phyloP scores from a whole-genome alignment of 2,888 invertebrate species.

The Mythimna vitellina region DNA sequence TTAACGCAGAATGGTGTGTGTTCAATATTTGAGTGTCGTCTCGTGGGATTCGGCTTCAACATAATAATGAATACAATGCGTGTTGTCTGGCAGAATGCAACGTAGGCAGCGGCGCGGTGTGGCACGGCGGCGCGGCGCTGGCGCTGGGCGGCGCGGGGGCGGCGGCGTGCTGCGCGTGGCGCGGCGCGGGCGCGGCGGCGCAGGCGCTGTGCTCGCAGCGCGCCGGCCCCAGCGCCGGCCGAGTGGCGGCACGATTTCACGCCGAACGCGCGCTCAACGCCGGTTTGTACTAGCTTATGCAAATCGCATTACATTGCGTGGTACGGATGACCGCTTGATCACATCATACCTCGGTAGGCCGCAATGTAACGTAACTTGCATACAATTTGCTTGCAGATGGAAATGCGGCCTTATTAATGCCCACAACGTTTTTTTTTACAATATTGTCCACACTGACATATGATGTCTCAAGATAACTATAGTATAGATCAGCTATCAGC shows the following conservation, averaged over 20 bases:
- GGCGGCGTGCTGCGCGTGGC: constrained; percentile 79
- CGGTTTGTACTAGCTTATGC: constrained; percentile 16
- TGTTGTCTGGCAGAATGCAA: constrained; percentile 72
- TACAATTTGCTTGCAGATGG: too few species aligned
- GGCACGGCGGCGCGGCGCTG: constrained; percentile 77
- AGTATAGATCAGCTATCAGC: too few species aligned
- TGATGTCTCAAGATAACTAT: too few species aligned
- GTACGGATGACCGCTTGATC: too few species aligned
- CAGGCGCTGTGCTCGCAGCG: constrained; percentile 70
- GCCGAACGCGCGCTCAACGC: constrained; percentile 44
- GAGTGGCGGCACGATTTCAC: constrained; percentile 59
- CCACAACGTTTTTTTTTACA: background rate
- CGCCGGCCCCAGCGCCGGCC: constrained; percentile 53
- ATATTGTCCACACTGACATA: too few species aligned
- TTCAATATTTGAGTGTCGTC: background rate
- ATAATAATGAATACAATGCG: background rate
- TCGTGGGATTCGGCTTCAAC: background rate
- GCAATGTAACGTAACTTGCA: too few species aligned
- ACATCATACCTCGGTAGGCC: too few species aligned
- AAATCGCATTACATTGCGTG: too few species aligned
- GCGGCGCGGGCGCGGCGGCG: constrained; percentile 77
- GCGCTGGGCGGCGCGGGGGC: constrained; percentile 68
- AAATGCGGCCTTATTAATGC: too few species aligned
- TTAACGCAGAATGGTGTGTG: background rate
- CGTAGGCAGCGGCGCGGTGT: constrained; percentile 76